Conservation (phyloP, 2,113 vertebrate genomes). For the Oncorhynchus masou region DNA sequence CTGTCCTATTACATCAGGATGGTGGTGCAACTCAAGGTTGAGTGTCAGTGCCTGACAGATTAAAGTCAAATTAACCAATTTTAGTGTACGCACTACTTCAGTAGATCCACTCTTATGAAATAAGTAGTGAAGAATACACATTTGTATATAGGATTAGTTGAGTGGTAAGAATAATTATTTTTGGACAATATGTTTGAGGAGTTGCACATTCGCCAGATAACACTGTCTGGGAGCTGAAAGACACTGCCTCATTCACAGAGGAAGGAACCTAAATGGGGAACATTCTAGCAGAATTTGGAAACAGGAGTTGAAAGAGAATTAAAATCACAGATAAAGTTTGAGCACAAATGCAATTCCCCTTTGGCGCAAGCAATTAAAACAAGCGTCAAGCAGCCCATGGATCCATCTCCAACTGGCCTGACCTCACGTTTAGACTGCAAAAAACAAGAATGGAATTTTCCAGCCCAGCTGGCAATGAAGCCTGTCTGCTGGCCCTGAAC, state of each 20-base stretch:
- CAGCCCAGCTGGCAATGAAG: conserved; percentile 49
- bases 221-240: too few relatives aligned
- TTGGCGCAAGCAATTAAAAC: conserved; percentile 42
- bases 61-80: not conserved
- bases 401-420: conserved; percentile 42
- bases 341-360: conserved; percentile 24
- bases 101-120: too few relatives aligned
- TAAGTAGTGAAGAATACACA: too few relatives aligned
- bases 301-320: not conserved
- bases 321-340: conserved; percentile 19
- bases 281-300: not conserved
- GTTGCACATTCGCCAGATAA: too few relatives aligned
- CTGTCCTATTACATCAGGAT: too few relatives aligned
- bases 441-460: conserved; percentile 46
- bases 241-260: not conserved
- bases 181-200: too few relatives aligned
- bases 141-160: too few relatives aligned
- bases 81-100: too few relatives aligned
- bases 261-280: not conserved
- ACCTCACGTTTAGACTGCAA: conserved; percentile 40
- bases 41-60: not conserved
- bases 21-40: not conserved
- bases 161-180: too few relatives aligned
- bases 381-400: conserved; percentile 49
- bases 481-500: conserved; percentile 43